Evolutionary conservation across 1,140 invertebrate genomes (phyloP), one percentile per base, ranked within the genome.

Genomic region (Drosophila santomea): DNA sequence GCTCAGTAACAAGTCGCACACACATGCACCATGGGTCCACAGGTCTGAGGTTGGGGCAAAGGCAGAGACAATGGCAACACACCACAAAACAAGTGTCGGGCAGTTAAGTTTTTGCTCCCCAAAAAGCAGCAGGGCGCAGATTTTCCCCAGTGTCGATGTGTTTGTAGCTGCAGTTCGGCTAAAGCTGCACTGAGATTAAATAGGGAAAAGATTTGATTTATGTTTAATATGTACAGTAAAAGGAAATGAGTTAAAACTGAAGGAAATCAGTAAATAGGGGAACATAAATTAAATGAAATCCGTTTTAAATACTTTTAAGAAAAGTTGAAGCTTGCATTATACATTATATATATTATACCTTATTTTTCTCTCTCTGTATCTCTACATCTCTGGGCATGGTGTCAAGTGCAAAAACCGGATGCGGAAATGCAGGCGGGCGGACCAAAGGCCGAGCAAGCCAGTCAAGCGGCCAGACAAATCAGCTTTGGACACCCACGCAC

Each of bases 401-500:
- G 83, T 88, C 83, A 88, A 89, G 82, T 89, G 84, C 83, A 88
- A 88, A 72, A 88, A 74, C 84, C 83, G 83, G 83, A 88, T 89
- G 76, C 84, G 83, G 83, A 88, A 88, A 88, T 88, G 84, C 83
- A 86, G 83, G 71, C 83, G 51, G 62, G 43, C 62, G 50, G 75
- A 25, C 68, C 57, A 80, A 81, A 51, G 63, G 68, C 52, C 44
- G 69, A 88, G 62, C 72, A 62, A 76, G 64, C 79, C 73, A 88
- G 84, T 89, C 83, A 83, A 89, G 79, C 83, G 80, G 64, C 72
- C 84, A 88, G 80, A 83, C 80, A 88, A 88, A 89, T 89, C 84
- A 84, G 84, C 84, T 88, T 88, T 88, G 56, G 66, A 62, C 56
- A 71, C 71, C 63, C 68, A 59, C 67, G 52, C 67, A 57, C 54